Base-by-base conservation (phyloP, 2,888 invertebrate species). In the Leptopilina myrica region DNA sequence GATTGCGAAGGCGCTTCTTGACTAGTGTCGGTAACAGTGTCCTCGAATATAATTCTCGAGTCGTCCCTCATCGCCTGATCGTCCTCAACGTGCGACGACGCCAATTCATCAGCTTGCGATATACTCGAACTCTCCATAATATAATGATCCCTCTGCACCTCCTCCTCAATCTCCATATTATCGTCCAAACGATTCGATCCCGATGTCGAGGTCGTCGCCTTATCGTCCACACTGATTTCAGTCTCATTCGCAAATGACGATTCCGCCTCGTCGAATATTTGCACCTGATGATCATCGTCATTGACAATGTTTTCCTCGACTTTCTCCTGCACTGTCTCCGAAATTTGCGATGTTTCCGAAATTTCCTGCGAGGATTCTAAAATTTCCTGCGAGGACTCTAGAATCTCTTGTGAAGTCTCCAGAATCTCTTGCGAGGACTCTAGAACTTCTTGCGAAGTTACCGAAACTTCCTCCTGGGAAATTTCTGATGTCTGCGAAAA, bases 1-100 rank as follows among this genome's bases (percentile, higher is more conserved):
- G 91, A 91, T 46, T 91, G 91, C 0, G 91, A 90, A 1, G 90
- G 90, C 7, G 85, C 82, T 79, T 91, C 90, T 75, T 89, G 88
- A 83, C 86, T 88, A 67, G 86, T 86, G 76, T 88, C 90, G 14
- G 83, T 85, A 59, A 83, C 82, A 7, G 82, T 80, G 26, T 88
- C 84, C 6, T 85, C 87, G 14, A 87, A 84, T 26, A 78, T 83
- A 59, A 85, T 69, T 53, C 87, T 85, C 33, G 85, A 78, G 65
- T 86, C 80, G n/a, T 84, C 82, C 26, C 43, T 14, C 9, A 62
- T 64, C 12, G 80, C 77, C 49, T 78, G 62, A 64, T 80, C 80
- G 9, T 80, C 82, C n/a, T 87, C 88, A 1, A 80, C 86, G 53
- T 86, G 86, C n/a, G 9, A 11, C 49, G 89, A 85, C 5, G 88